Conservation (phyloP, 92 coral and sea anemone species). For the Parazoanthus darwini region DNA sequence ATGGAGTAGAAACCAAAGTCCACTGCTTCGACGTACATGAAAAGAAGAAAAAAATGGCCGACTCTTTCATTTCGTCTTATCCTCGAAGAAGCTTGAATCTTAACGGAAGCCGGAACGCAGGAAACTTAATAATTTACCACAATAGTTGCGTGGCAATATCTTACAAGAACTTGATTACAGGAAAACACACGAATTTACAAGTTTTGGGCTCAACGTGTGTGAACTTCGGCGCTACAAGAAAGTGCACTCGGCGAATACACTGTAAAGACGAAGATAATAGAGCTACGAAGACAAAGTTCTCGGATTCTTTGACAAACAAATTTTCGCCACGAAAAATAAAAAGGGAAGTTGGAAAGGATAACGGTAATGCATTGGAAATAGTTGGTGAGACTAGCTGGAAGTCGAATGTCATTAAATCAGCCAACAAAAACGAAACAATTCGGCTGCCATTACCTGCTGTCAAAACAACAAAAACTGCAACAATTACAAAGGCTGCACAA, state of each 20-base stretch:
- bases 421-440: background rate
- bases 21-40: conserved; percentile 30
- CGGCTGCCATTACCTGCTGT: background rate
- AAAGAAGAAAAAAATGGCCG: conserved; percentile 10
- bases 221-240: background rate
- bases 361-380: background rate
- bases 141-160: conserved; percentile 26
- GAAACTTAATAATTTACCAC: conserved; percentile 27
- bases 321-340: background rate
- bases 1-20: conserved; percentile 31
- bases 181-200: conserved; percentile 7
- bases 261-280: background rate
- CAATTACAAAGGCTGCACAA: background rate
- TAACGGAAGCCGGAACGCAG: background rate
- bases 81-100: conserved; percentile 13
- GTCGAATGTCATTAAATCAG: background rate
- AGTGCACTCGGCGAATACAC: background rate
- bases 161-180: conserved; percentile 6
- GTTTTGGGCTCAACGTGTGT: conserved; percentile 34
- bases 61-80: conserved; percentile 6
- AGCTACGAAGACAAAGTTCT: background rate
- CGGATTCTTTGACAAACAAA: background rate
- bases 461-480: conserved; percentile 11
- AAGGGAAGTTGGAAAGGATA: background rate
- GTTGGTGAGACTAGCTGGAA: conserved; percentile 11